Evolutionary conservation across 2,113 vertebrate species (phyloP).

Genomic region (Microcebus tavaratra): DNA sequence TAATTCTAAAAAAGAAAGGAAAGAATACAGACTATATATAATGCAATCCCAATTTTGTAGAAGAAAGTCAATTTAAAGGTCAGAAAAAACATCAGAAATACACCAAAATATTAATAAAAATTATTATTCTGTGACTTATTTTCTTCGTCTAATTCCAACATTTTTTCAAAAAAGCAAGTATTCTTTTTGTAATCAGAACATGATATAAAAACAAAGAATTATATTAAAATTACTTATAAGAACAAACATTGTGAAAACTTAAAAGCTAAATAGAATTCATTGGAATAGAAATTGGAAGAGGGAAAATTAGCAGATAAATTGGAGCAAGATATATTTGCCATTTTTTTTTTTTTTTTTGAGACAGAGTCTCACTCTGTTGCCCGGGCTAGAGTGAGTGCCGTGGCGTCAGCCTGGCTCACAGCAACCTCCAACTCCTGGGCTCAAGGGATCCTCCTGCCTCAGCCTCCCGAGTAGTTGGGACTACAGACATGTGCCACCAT

Average conservation of each 20-base stretch:
- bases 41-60: slow-evolving; percentile 2
- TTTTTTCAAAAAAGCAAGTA: not conserved
- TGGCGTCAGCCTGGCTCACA: too few species aligned
- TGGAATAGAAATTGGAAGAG: not conserved
- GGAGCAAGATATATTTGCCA: not conserved
- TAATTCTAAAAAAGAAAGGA: not conserved
- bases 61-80: not conserved
- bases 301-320: slow-evolving; percentile 1
- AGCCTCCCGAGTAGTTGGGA: too few species aligned
- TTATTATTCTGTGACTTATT: not conserved
- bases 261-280: not conserved
- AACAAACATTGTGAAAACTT: not conserved
- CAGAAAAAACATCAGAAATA: not conserved
- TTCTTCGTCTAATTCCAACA: slow-evolving; percentile 1
- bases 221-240: not conserved
- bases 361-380: too few species aligned
- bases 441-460: too few species aligned
- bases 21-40: not conserved
- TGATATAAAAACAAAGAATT: not conserved
- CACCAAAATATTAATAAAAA: slow-evolving; percentile 22
- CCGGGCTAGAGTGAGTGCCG: too few species aligned
- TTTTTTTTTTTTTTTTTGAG: not conserved
- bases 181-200: slow-evolving; percentile 21
- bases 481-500: too few species aligned
- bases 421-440: too few species aligned